A percentile compares a stretch with the other conserved stretches of the same genome.
phyloP scores from a whole-genome alignment of 2,113 vertebrate species.

The Apeltes quadracus region DNA sequence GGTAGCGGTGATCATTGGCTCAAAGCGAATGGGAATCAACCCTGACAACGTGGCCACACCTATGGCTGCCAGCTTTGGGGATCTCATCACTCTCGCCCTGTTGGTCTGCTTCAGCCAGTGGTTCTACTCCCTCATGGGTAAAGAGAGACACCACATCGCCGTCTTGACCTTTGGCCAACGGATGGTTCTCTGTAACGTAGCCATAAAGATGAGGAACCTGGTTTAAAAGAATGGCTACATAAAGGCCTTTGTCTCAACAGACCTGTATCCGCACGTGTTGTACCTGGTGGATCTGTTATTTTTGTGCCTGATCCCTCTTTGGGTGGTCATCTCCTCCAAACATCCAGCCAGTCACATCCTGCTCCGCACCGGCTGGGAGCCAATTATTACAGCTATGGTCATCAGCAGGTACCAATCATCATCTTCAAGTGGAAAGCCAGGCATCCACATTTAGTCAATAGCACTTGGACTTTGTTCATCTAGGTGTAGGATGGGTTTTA shows the following conservation, averaged over 20 bases:
- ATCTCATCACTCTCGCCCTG: conserved; percentile 90
- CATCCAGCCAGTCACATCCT: conserved; percentile 84
- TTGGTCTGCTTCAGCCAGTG: conserved; percentile 87
- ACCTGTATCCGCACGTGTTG: conserved; percentile 79
- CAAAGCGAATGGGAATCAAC: conserved; percentile 89
- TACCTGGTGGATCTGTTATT: conserved; percentile 84
- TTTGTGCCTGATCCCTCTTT: conserved; percentile 86
- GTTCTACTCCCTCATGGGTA: conserved; percentile 87
- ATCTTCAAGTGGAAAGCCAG: not conserved
- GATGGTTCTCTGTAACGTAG: not conserved
- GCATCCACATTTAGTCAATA: not conserved
- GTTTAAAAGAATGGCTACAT: not conserved
- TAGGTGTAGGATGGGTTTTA: not conserved
- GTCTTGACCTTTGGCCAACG: conserved; percentile 11
- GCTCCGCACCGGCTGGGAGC: conserved; percentile 90
- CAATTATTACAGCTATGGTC: conserved; percentile 91
- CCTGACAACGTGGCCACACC: conserved; percentile 97
- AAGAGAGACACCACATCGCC: not conserved
- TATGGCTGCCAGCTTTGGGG: conserved; percentile 94
- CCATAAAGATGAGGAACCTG: not conserved
- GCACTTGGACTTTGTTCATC: not conserved
- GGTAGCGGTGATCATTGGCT: conserved; percentile 88
- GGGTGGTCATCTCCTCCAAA: conserved; percentile 85
- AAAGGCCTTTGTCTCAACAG: conserved; percentile 69
- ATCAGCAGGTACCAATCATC: conserved; percentile 88